Evolutionary conservation across 2,797 vertebrate genomes (phyloP).

Genomic region (Gadopsis marmoratus): DNA sequence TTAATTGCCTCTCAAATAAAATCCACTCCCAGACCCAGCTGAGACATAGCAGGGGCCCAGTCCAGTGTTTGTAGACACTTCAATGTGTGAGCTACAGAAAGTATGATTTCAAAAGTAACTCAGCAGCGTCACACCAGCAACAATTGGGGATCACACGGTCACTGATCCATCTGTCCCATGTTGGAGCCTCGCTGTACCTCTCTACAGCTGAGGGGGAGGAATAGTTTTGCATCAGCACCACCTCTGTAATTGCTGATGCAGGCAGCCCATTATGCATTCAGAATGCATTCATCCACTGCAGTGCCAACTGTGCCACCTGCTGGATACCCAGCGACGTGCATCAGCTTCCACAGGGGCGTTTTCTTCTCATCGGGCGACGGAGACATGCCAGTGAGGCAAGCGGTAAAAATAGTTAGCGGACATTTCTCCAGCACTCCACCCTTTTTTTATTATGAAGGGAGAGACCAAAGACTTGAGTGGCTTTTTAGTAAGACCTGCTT

Average conservation of each 20-base stretch:
- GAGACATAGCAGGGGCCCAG: conserved; percentile 1
- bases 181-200: conserved; percentile 19
- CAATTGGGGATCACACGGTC: conserved; percentile 13
- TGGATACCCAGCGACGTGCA: conserved; percentile 60
- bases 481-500: not conserved
- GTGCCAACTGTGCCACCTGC: conserved; percentile 75
- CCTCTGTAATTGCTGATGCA: conserved; percentile 72
- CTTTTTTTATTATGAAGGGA: conserved; percentile 54
- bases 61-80: conserved; percentile 10
- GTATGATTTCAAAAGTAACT: conserved; percentile 28
- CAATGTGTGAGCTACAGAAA: conserved; percentile 10
- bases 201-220: conserved; percentile 26
- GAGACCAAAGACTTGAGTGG: conserved; percentile 10
- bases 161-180: conserved; percentile 28
- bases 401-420: conserved; percentile 50
- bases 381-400: conserved; percentile 45
- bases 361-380: conserved; percentile 41
- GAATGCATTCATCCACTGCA: conserved; percentile 56
- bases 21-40: not conserved
- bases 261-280: conserved; percentile 67
- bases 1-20: not conserved
- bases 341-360: conserved; percentile 43
- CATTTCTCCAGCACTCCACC: conserved; percentile 50
- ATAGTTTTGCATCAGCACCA: conserved; percentile 61
- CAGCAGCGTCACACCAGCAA: conserved; percentile 29